Percentiles rank a stretch among this genome's conserved stretches.
Evolutionary conservation across 2,888 invertebrate species (phyloP).

Genomic region (Plebejus argus): DNA sequence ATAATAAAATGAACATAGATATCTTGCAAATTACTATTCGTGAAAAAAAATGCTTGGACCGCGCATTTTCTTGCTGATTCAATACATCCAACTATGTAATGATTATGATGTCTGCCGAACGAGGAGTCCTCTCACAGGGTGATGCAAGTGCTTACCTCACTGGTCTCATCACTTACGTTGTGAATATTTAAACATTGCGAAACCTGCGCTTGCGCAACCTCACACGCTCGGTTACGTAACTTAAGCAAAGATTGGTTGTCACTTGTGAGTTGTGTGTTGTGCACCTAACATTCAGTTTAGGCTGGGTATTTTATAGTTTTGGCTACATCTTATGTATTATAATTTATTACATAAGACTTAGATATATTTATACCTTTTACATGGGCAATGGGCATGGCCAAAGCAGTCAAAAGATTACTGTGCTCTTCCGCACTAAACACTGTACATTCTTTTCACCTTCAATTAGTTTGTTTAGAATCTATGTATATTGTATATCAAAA

Average conservation of each 20-base stretch:
- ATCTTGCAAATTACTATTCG: not conserved
- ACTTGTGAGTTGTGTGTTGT: not conserved
- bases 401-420: too few relatives aligned
- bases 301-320: not conserved
- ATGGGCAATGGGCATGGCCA: too few relatives aligned
- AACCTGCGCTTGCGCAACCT: slow-evolving; percentile 16
- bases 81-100: not conserved
- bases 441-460: too few relatives aligned
- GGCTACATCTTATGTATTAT: not conserved
- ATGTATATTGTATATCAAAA: too few relatives aligned
- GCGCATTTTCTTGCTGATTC: not conserved
- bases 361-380: not conserved
- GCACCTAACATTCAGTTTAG: not conserved
- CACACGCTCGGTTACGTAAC: slow-evolving; percentile 15
- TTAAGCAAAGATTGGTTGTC: not conserved
- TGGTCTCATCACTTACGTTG: slow-evolving; percentile 26
- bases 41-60: not conserved
- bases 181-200: slow-evolving; percentile 25
- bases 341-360: too few relatives aligned
- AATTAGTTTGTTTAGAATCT: too few relatives aligned
- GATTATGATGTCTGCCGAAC: not conserved
- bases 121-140: not conserved
- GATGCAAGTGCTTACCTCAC: slow-evolving; percentile 32
- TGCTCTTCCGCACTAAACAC: too few relatives aligned
- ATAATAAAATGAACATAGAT: too few relatives aligned